Conservation (phyloP, 1,140 invertebrate genomes). For the Drosophila burlai region DNA sequence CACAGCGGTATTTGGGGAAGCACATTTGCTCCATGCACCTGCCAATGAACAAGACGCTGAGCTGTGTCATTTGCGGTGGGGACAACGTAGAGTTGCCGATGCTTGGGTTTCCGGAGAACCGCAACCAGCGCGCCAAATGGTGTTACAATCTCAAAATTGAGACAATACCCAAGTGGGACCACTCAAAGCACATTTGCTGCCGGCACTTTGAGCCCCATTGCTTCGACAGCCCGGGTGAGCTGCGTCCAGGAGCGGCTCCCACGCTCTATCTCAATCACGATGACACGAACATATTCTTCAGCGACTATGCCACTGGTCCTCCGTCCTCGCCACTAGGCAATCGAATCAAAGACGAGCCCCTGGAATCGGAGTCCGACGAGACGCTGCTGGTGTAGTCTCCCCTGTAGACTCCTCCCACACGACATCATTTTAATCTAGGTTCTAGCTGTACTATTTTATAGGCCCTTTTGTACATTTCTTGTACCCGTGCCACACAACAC, state of each 20-base stretch:
- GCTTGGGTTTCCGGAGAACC: constrained; percentile 62
- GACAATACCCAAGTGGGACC: constrained; percentile 68
- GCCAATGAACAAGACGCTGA: constrained; percentile 33
- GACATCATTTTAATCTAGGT: constrained; percentile 41
- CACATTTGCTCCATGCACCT: constrained; percentile 60
- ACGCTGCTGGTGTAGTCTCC: constrained; percentile 54
- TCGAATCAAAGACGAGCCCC: constrained; percentile 63
- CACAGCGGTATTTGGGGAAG: constrained; percentile 47
- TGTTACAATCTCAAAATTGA: constrained; percentile 76
- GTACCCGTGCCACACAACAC: constrained; percentile 56
- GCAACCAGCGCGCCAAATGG: constrained; percentile 71
- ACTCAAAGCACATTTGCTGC: constrained; percentile 60
- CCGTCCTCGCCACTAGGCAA: constrained; percentile 20
- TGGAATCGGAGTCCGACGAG: constrained; percentile 54
- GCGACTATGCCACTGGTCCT: constrained; percentile 50
- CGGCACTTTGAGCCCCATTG: constrained; percentile 70
- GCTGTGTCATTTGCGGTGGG: constrained; percentile 57
- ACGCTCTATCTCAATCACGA: constrained; percentile 64
- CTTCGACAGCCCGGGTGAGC: constrained; percentile 40
- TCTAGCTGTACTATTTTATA: constrained; percentile 38
- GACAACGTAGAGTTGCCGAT: constrained; percentile 56
- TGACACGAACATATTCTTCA: constrained; percentile 71
- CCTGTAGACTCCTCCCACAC: not conserved
- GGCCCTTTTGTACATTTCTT: constrained; percentile 29
- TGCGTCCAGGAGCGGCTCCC: constrained; percentile 59